Evolutionary conservation across 2,888 invertebrate species (phyloP).

Genomic region (Ptilodon capucinus): DNA sequence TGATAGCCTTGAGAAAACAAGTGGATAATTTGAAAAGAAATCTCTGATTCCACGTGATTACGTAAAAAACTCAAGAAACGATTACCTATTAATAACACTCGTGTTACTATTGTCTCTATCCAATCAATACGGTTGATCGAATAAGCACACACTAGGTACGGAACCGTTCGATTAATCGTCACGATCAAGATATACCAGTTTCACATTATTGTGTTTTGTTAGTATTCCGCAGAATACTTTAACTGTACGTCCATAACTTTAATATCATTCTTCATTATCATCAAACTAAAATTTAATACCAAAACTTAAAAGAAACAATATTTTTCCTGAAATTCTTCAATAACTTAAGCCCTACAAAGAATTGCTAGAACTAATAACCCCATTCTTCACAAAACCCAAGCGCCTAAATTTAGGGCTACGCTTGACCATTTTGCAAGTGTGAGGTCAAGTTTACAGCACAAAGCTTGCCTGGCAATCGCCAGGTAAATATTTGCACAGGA

Average conservation of each 20-base stretch:
- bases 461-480: conserved; percentile 65
- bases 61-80: background rate
- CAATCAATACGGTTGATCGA: conserved; percentile 14
- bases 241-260: no score
- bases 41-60: background rate
- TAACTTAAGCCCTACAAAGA: no score
- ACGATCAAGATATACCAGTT: background rate
- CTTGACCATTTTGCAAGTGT: conserved; percentile 54
- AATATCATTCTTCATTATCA: no score
- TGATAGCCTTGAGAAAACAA: background rate
- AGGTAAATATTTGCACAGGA: conserved; percentile 74
- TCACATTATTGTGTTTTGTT: background rate
- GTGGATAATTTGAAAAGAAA: background rate
- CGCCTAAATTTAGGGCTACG: conserved; percentile 1
- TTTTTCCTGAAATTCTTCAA: no score
- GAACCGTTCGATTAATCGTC: conserved; percentile 22
- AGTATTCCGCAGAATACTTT: background rate
- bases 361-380: background rate
- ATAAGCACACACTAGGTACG: conserved; percentile 18
- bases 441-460: conserved; percentile 63
- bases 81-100: background rate
- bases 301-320: no score
- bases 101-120: conserved; percentile 21
- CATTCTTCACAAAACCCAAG: background rate
- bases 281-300: no score